Base-by-base conservation (phyloP, 2,113 vertebrate species). In the Sander vitreus region DNA sequence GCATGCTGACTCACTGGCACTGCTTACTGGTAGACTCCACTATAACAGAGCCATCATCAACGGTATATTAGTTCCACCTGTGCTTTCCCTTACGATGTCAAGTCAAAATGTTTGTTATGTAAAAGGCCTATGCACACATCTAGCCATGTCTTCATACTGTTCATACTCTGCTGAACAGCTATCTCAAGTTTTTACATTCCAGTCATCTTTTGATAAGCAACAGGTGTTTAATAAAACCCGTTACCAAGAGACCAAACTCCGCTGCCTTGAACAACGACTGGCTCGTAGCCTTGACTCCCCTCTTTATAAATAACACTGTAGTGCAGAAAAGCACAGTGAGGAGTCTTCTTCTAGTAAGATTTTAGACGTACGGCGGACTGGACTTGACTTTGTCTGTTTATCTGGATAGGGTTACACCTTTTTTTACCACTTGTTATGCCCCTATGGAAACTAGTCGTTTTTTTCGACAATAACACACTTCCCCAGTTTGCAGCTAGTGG, bases 161-260 rank as follows among this genome's bases (percentile, higher is more conserved):
- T 50, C 21, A 65, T 5, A 19, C 67, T 58, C 8, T 19, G 63
- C n/a, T 68, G 21, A 59, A 43, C 39, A 77, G 65, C 47, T 25
- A 18, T 47, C 58, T 58, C n/a, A 27, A 25, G 73, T 54, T 72
- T 81, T 74, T 12, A 85, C 25, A 83, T 87, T 81, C 51, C 78
- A 62, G 53, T 12, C 27, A 3, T 67, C 7, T 13, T 88, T 57
- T 82, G 72, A 88, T 80, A 86, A 81, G 45, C 54, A 78, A n/a
- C n/a, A 33, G 12, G n/a, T 11, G 33, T 51, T 74, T 82, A 60
- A 64, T 50, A 16, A 59, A 68, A 53, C 25, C 45, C 3, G 16
- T 39, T 78, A 78, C 14, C 23, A 47, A 23, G 53, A 66, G 6
- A 65, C 11, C 33, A 54, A 73, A 60, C 25, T 25, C 67, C 48